A percentile compares a stretch with the other conserved stretches of the same genome.
Conservation (phyloP, 2,113 vertebrate genomes). For the Excalfactoria chinensis region DNA sequence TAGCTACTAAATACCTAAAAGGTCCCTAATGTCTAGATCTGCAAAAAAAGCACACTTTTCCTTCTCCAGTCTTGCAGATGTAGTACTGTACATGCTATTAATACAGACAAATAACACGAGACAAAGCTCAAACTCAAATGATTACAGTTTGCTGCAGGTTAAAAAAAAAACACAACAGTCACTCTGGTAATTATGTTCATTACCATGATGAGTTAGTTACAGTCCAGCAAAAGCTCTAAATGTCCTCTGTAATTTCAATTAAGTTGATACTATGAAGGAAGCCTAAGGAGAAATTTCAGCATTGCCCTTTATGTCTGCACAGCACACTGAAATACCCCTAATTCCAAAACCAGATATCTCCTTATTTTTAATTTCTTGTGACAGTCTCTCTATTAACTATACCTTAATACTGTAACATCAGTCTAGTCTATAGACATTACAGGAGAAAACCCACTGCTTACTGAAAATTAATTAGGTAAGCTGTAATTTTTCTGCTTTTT, state of each 20-base stretch:
- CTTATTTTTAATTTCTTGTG: not conserved
- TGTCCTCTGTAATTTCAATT: not conserved
- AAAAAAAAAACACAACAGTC: not conserved
- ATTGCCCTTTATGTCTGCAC: not conserved
- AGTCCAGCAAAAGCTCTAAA: slow-evolving; percentile 20
- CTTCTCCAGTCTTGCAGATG: not conserved
- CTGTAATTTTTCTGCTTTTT: not conserved
- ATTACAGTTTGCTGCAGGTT: not conserved
- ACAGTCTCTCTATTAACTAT: not conserved
- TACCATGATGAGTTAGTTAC: not conserved
- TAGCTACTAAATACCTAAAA: not conserved
- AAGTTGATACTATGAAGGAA: not conserved
- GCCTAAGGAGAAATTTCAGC: not conserved
- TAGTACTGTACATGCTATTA: not conserved
- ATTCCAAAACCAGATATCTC: not conserved
- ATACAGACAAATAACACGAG: not conserved
- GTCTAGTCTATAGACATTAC: not conserved
- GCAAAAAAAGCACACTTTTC: not conserved
- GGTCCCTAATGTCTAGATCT: not conserved
- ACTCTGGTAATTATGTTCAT: slow-evolving; percentile 24
- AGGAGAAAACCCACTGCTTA: not conserved
- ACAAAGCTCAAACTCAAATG: not conserved
- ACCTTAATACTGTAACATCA: not conserved
- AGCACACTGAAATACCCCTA: not conserved
- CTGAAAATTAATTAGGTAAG: not conserved